Base-by-base conservation (phyloP, 1,140 invertebrate genomes). In the Dendroctonus ponderosae region DNA sequence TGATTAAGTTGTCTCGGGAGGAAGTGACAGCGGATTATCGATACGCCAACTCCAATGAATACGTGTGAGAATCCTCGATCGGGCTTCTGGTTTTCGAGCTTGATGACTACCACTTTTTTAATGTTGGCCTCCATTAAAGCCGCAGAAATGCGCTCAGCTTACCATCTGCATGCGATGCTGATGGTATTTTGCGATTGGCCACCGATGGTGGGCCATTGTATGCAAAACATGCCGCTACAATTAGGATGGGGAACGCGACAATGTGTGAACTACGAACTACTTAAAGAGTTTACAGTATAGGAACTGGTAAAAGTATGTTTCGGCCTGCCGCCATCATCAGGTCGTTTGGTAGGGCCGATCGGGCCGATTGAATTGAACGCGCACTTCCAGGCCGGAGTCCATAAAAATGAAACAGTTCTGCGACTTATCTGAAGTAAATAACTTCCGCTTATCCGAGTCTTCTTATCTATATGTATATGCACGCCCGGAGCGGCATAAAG, bases 371-470 rank as follows among this genome's bases (percentile, higher is more conserved):
- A 26, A 26, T 26, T 26, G 26, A 26, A 26, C 3, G 26, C 3
- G 26, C 26, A 26, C 26, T 26, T 26, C 26, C 26, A 37, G 51
- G 14, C 44, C 15, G 11, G 57, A 41, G 49, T 59, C 37, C 54
- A 51, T 66, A 66, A 66, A 58, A 66, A 66, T 66, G 59, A 66
- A 56, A 59, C 63, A 58, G 54, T 66, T 59, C 56, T 62, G 26
- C 26, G 26, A 26, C 26, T 26, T 26, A 62, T 56, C 53, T 61
- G 15, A 52, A 67, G 49, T 61, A 52, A 67, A 67, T 67, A 67
- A 67, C 65, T 67, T 67, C 65, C 65, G 65, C 65, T 67, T 67
- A 67, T 67, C 65, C 65, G 46, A 43, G 48, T 61, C 58, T 58
- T 53, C 57, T 61, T 40, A 57, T 67, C 60, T 67, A 57, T 60